Conservation (phyloP, 37 sponge, comb jelly and placozoan genomes). For the Axinella damicornis region DNA sequence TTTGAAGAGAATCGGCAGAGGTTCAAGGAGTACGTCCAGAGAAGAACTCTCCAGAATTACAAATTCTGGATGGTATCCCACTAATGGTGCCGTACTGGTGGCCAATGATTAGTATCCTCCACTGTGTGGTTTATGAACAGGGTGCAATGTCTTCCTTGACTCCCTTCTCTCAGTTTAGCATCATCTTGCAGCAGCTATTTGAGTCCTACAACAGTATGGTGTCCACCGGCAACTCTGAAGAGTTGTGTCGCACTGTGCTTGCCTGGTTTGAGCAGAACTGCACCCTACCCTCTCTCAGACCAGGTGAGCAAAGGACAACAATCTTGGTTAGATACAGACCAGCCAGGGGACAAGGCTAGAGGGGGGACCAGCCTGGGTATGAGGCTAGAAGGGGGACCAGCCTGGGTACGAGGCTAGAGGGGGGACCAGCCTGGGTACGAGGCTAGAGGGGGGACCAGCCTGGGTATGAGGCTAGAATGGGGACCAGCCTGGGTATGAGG, state of each 20-base stretch:
- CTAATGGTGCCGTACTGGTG: not conserved
- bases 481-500: too few species aligned
- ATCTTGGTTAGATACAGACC: too few species aligned
- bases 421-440: too few species aligned
- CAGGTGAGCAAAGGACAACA: slow-evolving; percentile 45
- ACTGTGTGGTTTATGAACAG: too few species aligned
- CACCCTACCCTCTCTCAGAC: slow-evolving; percentile 77
- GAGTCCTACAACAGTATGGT: slow-evolving; percentile 85
- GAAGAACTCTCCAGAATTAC: slow-evolving; percentile 79
- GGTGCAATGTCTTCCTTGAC: not conserved
- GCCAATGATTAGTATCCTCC: not conserved
- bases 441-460: too few species aligned
- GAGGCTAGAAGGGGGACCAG: too few species aligned
- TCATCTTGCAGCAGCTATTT: slow-evolving; percentile 86
- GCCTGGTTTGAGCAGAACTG: slow-evolving; percentile 91
- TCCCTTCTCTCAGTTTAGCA: slow-evolving; percentile 69
- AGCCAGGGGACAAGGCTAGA: too few species aligned
- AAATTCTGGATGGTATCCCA: slow-evolving; percentile 95
- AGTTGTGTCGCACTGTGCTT: slow-evolving; percentile 78
- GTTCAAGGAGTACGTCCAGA: slow-evolving; percentile 76
- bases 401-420: too few species aligned
- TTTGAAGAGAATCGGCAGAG: slow-evolving; percentile 79
- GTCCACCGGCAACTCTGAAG: slow-evolving; percentile 71
- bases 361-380: too few species aligned
- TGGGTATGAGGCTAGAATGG: too few species aligned